These are phyloP conservation scores for Pheosia gnoma DNA, from an alignment of 2,888 invertebrate species.

Conservation along the genomic window DNA sequence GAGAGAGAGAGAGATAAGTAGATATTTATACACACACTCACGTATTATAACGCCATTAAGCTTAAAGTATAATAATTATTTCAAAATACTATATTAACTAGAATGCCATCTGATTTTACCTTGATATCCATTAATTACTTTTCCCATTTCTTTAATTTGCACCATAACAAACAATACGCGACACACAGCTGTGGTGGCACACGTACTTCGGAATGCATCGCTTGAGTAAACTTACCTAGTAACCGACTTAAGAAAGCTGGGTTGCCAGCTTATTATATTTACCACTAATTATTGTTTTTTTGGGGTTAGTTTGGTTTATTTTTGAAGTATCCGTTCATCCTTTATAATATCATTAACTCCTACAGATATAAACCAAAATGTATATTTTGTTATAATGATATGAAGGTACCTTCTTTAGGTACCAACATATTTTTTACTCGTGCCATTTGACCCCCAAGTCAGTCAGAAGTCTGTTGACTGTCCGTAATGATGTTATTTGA, in stretches of 20 bases:
- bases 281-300: neutral
- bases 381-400: no score
- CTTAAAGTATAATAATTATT: no score
- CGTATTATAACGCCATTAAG: neutral
- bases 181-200: slow-evolving; percentile 28
- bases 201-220: slow-evolving; percentile 40
- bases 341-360: no score
- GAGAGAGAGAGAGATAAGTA: neutral
- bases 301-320: neutral
- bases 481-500: no score
- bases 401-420: no score
- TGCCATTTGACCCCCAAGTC: no score
- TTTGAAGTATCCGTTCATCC: neutral
- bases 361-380: no score
- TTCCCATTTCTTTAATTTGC: slow-evolving; percentile 2
- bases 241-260: slow-evolving; percentile 36
- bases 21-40: neutral
- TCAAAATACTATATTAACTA: no score
- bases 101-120: neutral
- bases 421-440: no score
- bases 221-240: slow-evolving; percentile 37
- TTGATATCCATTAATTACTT: slow-evolving; percentile 5
- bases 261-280: slow-evolving; percentile 19
- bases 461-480: no score
- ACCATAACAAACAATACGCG: slow-evolving; percentile 10